These are phyloP conservation scores for Oxyruncus cristatus DNA, from an alignment of 2,113 vertebrate species.

Conservation along the genomic window DNA sequence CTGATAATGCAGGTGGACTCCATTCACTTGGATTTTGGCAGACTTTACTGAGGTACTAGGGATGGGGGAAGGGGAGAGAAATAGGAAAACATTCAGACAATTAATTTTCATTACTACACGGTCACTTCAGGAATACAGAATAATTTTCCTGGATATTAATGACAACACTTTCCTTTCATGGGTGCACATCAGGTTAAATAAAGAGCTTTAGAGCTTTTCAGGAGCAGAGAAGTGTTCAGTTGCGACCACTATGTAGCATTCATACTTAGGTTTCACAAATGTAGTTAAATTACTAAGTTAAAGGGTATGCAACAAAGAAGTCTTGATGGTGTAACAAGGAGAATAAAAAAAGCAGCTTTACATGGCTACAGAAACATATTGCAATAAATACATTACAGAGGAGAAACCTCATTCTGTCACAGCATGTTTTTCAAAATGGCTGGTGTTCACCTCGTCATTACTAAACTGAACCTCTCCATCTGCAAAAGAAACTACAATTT, in stretches of 20 bases:
- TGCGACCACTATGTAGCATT: background rate
- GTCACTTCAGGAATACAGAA: background rate
- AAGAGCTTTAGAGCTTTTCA: background rate
- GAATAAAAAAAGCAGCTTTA: background rate
- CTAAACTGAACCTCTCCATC: background rate
- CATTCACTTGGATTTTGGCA: slow-evolving; percentile 81
- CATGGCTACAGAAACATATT: background rate
- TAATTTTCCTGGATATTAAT: background rate
- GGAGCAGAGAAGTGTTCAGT: background rate
- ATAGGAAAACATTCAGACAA: background rate
- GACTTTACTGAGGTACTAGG: slow-evolving; percentile 76
- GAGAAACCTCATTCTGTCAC: background rate
- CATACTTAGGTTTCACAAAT: background rate
- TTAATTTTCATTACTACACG: background rate
- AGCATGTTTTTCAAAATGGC: background rate
- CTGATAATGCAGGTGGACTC: slow-evolving; percentile 84
- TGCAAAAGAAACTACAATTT: background rate
- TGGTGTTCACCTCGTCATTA: background rate
- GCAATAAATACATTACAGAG: background rate
- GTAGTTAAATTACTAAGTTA: background rate
- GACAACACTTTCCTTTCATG: background rate
- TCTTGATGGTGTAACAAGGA: background rate
- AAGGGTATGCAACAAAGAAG: background rate
- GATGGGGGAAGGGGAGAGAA: background rate
- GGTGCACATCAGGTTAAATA: background rate